phyloP scores from a whole-genome alignment of 2,113 vertebrate species.

The Oncorhynchus tshawytscha region DNA sequence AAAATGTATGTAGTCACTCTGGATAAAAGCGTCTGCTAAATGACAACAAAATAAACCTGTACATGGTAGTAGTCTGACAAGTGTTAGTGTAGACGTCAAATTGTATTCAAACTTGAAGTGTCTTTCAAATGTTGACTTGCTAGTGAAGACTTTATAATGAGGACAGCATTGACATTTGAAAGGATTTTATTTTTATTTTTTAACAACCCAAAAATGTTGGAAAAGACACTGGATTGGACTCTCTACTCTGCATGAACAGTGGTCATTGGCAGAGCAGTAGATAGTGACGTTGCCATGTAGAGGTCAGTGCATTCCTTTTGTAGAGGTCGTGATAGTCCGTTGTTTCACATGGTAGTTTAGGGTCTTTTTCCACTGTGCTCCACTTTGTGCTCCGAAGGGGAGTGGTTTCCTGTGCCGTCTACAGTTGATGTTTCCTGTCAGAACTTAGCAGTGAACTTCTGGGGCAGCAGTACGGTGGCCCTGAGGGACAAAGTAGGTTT shows the following conservation, averaged over 20 bases:
- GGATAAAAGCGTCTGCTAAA: too few species aligned
- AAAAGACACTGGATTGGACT: neutral
- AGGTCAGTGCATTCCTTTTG: slow-evolving; percentile 25
- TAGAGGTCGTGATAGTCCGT: slow-evolving; percentile 11
- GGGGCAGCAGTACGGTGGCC: neutral
- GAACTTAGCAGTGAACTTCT: neutral
- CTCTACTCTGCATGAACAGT: neutral
- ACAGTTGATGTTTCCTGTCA: slow-evolving; percentile 49
- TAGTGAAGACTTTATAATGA: too few species aligned
- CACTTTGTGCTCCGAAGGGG: slow-evolving; percentile 24
- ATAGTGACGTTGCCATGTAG: neutral
- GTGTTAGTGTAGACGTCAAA: too few species aligned
- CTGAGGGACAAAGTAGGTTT: slow-evolving; percentile 4
- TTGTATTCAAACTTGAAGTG: too few species aligned
- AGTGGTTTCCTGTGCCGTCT: slow-evolving; percentile 55
- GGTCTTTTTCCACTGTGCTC: slow-evolving; percentile 28
- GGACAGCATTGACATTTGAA: too few species aligned
- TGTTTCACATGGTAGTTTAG: slow-evolving; percentile 2
- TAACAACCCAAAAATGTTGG: too few species aligned
- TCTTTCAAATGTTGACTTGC: too few species aligned
- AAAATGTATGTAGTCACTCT: too few species aligned
- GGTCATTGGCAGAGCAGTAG: neutral
- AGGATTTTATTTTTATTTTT: too few species aligned
- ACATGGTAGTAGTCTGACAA: too few species aligned
- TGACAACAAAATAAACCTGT: too few species aligned